A percentile compares a stretch with the other conserved stretches of the same genome.
phyloP scores from a whole-genome alignment of 2,113 vertebrate genomes.

The Stigmatopora nigra region DNA sequence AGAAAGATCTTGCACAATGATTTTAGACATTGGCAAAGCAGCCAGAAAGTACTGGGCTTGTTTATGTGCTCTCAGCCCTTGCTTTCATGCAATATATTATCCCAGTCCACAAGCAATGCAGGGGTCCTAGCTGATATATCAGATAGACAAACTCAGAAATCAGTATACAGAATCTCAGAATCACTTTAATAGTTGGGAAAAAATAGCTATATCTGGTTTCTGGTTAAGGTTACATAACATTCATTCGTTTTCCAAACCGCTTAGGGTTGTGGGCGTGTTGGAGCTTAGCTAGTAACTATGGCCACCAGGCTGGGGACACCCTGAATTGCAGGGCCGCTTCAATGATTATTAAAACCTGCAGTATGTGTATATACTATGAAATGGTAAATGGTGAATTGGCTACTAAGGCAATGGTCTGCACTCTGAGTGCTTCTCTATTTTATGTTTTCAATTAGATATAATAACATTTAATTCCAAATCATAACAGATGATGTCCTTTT shows the following conservation, averaged over 20 bases:
- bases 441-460: conserved; percentile 24
- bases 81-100: conserved; percentile 10
- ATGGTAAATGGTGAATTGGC: too few species aligned
- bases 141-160: too few species aligned
- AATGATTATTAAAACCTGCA: too few species aligned
- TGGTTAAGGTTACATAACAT: conserved; percentile 1
- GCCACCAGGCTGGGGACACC: too few species aligned
- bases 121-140: conserved; percentile 1
- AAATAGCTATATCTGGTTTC: conserved; percentile 5
- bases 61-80: conserved; percentile 30
- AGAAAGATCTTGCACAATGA: conserved; percentile 35
- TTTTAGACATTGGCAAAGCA: conserved; percentile 40
- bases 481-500: conserved; percentile 13
- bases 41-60: conserved; percentile 42
- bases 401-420: too few species aligned
- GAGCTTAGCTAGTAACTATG: too few species aligned
- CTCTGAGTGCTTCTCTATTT: not conserved
- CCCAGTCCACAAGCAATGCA: not conserved
- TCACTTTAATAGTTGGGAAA: conserved; percentile 5
- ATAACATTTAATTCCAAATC: conserved; percentile 29
- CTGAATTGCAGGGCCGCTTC: too few species aligned
- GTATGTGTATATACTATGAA: too few species aligned
- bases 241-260: too few species aligned
- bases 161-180: not conserved
- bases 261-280: too few species aligned